Base-by-base conservation (phyloP, 2,797 vertebrate genomes). In the Muraenolepis orangiensis region DNA sequence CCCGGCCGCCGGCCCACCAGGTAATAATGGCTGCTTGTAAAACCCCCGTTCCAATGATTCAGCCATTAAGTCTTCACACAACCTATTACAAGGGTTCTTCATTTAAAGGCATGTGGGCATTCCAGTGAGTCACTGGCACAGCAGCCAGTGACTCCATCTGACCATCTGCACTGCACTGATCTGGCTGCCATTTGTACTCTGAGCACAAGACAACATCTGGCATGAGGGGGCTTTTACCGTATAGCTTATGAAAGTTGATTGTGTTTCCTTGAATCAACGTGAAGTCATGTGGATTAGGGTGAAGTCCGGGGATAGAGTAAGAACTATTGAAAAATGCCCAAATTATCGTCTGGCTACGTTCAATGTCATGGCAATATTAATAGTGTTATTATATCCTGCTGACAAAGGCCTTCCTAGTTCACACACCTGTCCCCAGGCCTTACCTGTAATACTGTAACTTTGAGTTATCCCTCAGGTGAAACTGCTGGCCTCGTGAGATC, bases 61-160 rank as follows among this genome's bases (percentile, higher is more conserved):
- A 90, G 75, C 6, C 57, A 67, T 79, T 36, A 68, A 79, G 36
- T 68, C 69, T 80, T 70, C 79, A 76, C 73, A 67, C 86, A 81
- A 87, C 82, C 85, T 88, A 79, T 90, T 78, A 82, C 72, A 78
- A 76, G 70, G 75, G 69, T 76, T 74, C 28, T 64, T 78, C 34
- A 80, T 83, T 71, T 78, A 85, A 76, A 81, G 74, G 76, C 76
- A 82, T 76, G 72, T 82, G 86, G 86, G 78, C 61, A 84, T 87
- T 90, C 80, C 85, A 82, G 79, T 90, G 86, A 91, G 84, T 91
- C 89, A 90, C 82, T 77, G 79, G 84, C 78, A 86, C 78, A 85
- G 38, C 4, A 40, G 70, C 28, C 38, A 32, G n/a, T 34, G 16
- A 16, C 70, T 79, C 67, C 81, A 78, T 69, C 71, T 61, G 66